Evolutionary conservation across 2,113 vertebrate species (phyloP).

Genomic region (Lepidiolamprologus cunningtoni): DNA sequence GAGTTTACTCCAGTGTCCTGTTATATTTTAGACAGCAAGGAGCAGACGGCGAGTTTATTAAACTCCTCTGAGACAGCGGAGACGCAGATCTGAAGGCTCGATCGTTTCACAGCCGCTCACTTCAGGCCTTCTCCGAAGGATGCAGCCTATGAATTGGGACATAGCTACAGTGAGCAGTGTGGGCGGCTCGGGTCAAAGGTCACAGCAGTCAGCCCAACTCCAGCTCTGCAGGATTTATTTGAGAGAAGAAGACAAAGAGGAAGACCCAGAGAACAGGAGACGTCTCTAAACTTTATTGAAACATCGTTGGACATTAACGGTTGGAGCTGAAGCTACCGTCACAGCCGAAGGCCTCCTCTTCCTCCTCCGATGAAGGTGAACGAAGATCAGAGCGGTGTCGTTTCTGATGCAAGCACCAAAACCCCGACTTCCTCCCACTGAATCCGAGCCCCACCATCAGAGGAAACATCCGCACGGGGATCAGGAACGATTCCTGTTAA

Average conservation of each 20-base stretch:
- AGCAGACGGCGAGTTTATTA: neutral
- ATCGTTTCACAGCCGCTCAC: neutral
- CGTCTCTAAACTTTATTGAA: neutral
- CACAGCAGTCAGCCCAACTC: neutral
- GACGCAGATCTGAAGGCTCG: fast-evolving
- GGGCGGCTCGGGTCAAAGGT: neutral
- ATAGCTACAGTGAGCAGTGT: neutral
- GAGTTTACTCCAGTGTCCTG: fast-evolving
- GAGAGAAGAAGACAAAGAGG: neutral
- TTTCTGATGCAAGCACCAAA: neutral
- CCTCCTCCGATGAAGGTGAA: neutral
- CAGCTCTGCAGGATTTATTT: neutral
- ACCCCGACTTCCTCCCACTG: neutral
- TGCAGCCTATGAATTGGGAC: neutral
- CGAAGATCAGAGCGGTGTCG: neutral
- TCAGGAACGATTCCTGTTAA: neutral
- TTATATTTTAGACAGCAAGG: fast-evolving
- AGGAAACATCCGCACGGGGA: neutral
- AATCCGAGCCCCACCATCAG: neutral
- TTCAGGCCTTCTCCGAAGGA: fast-evolving
- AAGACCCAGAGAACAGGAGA: neutral
- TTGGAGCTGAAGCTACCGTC: neutral
- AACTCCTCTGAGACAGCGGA: fast-evolving
- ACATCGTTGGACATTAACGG: neutral
- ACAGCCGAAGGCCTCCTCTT: neutral